A percentile compares a stretch with the other conserved stretches of the same genome.
These are phyloP conservation scores for Amblyjoppa fuscipennis DNA, from an alignment of 2,888 invertebrate species.

Conservation along the genomic window DNA sequence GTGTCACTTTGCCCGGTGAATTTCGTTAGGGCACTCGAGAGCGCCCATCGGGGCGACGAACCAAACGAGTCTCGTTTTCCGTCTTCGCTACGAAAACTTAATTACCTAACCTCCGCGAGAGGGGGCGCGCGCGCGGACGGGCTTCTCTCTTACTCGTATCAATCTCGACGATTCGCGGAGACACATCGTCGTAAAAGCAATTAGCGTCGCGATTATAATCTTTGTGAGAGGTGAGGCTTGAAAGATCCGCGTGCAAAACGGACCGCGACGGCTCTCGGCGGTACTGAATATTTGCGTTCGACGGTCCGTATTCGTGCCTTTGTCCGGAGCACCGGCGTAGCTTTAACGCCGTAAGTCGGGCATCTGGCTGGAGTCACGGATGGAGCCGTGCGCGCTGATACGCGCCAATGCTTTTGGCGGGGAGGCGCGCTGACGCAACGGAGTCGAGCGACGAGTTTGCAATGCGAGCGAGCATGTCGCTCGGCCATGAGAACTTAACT, in stretches of 20 bases:
- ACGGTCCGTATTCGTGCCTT: too few relatives aligned
- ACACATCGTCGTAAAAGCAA: slow-evolving; percentile 55
- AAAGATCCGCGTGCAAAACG: background rate
- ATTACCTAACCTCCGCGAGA: slow-evolving; percentile 26
- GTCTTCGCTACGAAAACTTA: slow-evolving; percentile 24
- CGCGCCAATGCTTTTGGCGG: background rate
- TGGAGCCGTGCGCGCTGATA: background rate
- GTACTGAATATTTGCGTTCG: background rate
- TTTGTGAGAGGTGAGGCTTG: slow-evolving; percentile 5
- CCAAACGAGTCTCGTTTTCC: slow-evolving; percentile 22
- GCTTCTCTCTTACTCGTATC: slow-evolving; percentile 60
- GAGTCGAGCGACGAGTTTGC: slow-evolving; percentile 57
- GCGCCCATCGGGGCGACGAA: slow-evolving; percentile 12
- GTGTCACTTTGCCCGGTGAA: slow-evolving; percentile 81
- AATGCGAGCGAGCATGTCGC: slow-evolving; percentile 53
- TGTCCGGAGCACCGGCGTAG: too few relatives aligned
- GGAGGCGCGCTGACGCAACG: slow-evolving; percentile 23
- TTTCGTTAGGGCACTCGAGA: slow-evolving; percentile 76
- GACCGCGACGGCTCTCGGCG: background rate
- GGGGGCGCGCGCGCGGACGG: background rate
- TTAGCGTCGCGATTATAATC: slow-evolving; percentile 62
- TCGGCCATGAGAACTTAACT: slow-evolving; percentile 52
- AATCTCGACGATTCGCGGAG: slow-evolving; percentile 44
- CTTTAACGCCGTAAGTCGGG: too few relatives aligned
- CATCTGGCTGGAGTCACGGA: too few relatives aligned